Conservation (phyloP, 2,797 vertebrate species). For the Lateolabrax maculatus region DNA sequence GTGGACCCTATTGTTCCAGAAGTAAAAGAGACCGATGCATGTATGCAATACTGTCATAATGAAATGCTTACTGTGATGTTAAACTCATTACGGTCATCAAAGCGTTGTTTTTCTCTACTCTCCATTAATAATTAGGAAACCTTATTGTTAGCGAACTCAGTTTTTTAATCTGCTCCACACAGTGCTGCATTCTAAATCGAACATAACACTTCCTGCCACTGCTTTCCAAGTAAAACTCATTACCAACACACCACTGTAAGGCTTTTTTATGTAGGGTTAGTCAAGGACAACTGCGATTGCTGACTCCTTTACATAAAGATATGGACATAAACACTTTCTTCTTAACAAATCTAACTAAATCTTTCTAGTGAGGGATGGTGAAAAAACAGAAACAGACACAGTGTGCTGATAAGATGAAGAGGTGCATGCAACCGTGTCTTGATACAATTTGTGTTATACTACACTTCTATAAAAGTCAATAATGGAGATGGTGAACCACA, state of each 20-base stretch:
- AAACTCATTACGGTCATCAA: not conserved
- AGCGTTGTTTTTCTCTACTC: not conserved
- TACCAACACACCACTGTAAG: not conserved
- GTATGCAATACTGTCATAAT: not conserved
- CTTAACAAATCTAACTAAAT: not conserved
- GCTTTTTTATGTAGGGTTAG: not conserved
- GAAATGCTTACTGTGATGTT: not conserved
- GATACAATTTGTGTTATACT: too few relatives aligned
- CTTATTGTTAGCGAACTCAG: not conserved
- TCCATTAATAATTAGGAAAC: not conserved
- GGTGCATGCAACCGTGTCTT: not conserved
- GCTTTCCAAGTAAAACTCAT: not conserved
- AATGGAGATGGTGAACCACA: not conserved
- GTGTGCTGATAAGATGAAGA: not conserved
- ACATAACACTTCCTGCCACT: not conserved
- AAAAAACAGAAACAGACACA: not conserved
- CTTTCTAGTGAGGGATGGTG: not conserved
- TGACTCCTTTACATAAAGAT: not conserved
- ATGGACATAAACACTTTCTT: not conserved
- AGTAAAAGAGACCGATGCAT: not conserved
- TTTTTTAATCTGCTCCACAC: not conserved
- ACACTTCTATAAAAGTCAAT: too few relatives aligned
- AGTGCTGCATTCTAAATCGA: not conserved
- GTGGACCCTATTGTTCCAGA: not conserved
- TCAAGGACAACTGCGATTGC: not conserved